Evolutionary conservation across 2,113 vertebrate genomes (phyloP).

Genomic region (Polypterus bichir): DNA sequence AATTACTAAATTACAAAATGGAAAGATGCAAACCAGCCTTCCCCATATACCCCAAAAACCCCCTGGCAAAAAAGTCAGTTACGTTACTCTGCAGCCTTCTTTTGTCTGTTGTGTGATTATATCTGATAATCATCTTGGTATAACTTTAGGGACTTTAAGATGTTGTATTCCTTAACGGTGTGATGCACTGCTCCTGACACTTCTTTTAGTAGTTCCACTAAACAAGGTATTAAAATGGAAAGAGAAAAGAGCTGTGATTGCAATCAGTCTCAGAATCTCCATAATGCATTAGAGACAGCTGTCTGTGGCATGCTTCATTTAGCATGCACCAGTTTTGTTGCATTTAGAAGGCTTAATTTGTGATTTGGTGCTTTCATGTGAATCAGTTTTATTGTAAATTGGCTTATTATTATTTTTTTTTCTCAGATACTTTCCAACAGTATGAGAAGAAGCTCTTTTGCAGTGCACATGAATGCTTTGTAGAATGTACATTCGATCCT

Average conservation of each 20-base stretch:
- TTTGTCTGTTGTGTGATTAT: too few relatives aligned
- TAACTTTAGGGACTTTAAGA: too few relatives aligned
- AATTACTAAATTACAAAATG: too few relatives aligned
- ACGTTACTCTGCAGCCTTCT: too few relatives aligned
- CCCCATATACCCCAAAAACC: too few relatives aligned
- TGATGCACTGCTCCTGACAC: conserved; percentile 1
- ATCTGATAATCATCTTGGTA: too few relatives aligned
- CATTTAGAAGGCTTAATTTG: background rate
- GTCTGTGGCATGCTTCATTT: conserved; percentile 10
- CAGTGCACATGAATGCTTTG: too few relatives aligned
- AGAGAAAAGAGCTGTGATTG: conserved; percentile 2
- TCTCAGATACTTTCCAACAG: background rate
- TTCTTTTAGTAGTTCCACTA: conserved; percentile 3
- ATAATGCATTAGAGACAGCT: conserved; percentile 12
- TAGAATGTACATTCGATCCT: too few relatives aligned
- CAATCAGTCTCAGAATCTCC: conserved; percentile 6
- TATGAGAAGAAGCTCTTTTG: too few relatives aligned
- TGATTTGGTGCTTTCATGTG: conserved; percentile 4
- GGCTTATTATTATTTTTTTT: background rate
- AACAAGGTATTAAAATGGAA: conserved; percentile 9
- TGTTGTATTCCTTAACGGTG: too few relatives aligned
- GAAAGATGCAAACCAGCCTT: too few relatives aligned
- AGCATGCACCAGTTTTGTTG: conserved; percentile 1
- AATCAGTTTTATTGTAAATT: conserved; percentile 1
- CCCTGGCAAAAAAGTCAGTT: too few relatives aligned